Evolutionary conservation across 2,797 vertebrate genomes (phyloP), one percentile per base, ranked within the genome.

Genomic region (Nannoperca obscura): DNA sequence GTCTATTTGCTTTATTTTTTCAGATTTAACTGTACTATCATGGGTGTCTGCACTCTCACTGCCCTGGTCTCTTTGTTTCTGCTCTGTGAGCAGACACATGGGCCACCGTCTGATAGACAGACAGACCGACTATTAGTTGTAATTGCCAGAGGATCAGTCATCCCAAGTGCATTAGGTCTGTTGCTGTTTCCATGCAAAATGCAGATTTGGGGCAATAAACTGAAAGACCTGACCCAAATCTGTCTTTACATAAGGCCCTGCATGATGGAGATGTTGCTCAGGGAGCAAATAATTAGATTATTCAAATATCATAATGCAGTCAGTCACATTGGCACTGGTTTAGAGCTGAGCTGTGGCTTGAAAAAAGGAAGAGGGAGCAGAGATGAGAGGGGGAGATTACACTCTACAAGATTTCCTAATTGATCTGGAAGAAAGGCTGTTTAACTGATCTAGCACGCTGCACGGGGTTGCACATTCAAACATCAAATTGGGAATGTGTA

Each of bases 141-240:
- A 87, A 87, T 77, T 87, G 84, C 86, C 73, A 58, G 68, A 77
- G 79, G 80, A 86, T 82, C 86, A 84, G 75, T 85, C 85, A 84
- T 80, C 58, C 71, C 80, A 81, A 80, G 77, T 81, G 74, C 85
- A 86, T 89, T 80, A 81, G 84, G 88, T 92, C 80, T 85, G 81
- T 83, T 84, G 71, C 80, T 84, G 89, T 89, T 86, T 88, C 87
- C 78, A 86, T 81, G 86, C 82, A 85, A 90, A 84, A 89, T 74
- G 60, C 82, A 82, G 77, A 84, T 82, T 74, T 7, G 13, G 71
- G 83, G 80, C 70, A 78, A 86, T 66, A 67, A 61, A 77, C 86
- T 85, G 80, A 73, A 82, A 83, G 72, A 82, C 83, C 76, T 92
- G 92, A 91, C 92, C 91, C 82, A 91, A 91, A 93, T 93, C 76